A percentile compares a stretch with the other conserved stretches of the same genome.
Evolutionary conservation across 2,113 vertebrate genomes (phyloP).

Genomic region (Paramisgurnus dabryanus): DNA sequence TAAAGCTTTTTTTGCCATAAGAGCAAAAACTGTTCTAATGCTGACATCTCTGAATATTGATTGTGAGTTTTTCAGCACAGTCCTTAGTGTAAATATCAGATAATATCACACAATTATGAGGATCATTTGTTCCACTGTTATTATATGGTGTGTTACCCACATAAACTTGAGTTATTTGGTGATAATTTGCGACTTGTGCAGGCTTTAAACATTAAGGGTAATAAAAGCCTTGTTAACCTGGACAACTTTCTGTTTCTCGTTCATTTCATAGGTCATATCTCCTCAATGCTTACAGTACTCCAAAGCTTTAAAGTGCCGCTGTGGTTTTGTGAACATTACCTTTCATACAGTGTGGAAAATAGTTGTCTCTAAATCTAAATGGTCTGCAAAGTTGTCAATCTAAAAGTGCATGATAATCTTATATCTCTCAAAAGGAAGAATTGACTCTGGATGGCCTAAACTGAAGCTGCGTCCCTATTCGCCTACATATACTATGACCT

Average conservation of each 20-base stretch:
- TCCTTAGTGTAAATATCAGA: conserved; percentile 47
- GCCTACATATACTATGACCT: no score
- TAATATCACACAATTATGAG: conserved; percentile 61
- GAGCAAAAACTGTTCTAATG: background rate
- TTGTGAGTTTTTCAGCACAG: conserved; percentile 17
- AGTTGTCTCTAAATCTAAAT: no score
- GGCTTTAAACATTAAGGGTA: conserved; percentile 14
- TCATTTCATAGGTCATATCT: conserved; percentile 22
- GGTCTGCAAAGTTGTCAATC: no score
- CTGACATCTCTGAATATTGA: background rate
- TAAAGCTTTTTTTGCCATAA: background rate
- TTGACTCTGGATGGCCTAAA: no score
- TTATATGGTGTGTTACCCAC: conserved; percentile 34
- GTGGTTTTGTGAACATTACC: no score
- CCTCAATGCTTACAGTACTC: background rate
- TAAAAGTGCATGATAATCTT: no score
- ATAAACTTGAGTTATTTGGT: conserved; percentile 27
- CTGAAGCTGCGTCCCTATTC: no score
- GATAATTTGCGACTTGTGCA: conserved; percentile 5
- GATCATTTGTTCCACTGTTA: conserved; percentile 51
- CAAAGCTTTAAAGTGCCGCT: no score
- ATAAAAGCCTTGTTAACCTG: conserved; percentile 1
- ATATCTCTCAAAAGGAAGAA: no score
- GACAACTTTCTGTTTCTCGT: background rate
- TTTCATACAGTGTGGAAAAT: no score